Evolutionary conservation across 2,888 invertebrate genomes (phyloP).

Genomic region (Anodontia alba): DNA sequence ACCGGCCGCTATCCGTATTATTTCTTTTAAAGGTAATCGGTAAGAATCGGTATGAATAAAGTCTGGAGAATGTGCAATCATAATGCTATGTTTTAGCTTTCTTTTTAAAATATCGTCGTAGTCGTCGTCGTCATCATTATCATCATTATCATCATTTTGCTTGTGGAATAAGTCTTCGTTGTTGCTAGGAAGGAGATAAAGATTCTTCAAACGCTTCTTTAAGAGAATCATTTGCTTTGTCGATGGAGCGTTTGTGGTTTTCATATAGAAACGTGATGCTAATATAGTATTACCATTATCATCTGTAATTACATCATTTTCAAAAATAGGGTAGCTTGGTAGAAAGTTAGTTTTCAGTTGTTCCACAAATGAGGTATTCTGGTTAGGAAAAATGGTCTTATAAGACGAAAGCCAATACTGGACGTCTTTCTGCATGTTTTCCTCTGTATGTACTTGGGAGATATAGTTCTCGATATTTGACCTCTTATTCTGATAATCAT

Average conservation of each 20-base stretch:
- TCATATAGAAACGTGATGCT: conserved; percentile 45
- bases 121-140: conserved; percentile 25
- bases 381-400: not conserved
- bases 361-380: conserved; percentile 4
- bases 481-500: not conserved
- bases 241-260: conserved; percentile 24
- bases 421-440: not conserved
- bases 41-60: conserved; percentile 41
- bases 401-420: not conserved
- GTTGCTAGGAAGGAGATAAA: not conserved
- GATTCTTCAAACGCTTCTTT: conserved; percentile 14
- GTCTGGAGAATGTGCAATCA: conserved; percentile 36
- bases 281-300: conserved; percentile 10
- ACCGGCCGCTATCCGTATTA: conserved; percentile 31
- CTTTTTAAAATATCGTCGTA: not conserved
- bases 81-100: not conserved
- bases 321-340: conserved; percentile 24
- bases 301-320: conserved; percentile 34
- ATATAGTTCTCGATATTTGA: not conserved
- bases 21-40: conserved; percentile 40
- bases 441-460: not conserved
- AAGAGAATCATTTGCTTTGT: conserved; percentile 36
- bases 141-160: conserved; percentile 28
- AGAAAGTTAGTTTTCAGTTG: conserved; percentile 14
- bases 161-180: not conserved